Evolutionary conservation across 2,113 vertebrate genomes (phyloP).

Genomic region (Cacatua alba): DNA sequence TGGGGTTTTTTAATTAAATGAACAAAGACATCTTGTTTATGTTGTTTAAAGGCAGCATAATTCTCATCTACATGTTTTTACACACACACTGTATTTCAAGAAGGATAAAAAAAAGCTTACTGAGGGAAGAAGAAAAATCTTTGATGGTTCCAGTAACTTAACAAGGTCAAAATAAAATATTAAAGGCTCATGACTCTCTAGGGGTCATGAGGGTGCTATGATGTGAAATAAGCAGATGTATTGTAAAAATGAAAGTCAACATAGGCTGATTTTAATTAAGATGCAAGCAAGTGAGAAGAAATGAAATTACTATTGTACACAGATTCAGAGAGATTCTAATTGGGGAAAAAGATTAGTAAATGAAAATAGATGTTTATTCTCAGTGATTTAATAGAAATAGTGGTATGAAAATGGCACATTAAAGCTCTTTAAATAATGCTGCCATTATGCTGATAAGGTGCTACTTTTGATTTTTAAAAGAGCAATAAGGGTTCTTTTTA

Average conservation of each 20-base stretch:
- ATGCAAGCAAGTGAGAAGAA: constrained; percentile 57
- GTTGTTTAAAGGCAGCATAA: not conserved
- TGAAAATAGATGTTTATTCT: constrained; percentile 50
- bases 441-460: constrained; percentile 56
- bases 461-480: constrained; percentile 35
- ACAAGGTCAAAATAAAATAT: constrained; percentile 71
- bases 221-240: constrained; percentile 58
- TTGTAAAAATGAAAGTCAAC: constrained; percentile 55
- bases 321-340: constrained; percentile 44
- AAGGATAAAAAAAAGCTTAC: not conserved
- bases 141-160: constrained; percentile 52
- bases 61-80: constrained; percentile 21
- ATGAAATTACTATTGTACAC: constrained; percentile 32
- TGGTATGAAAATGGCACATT: not conserved
- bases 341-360: constrained; percentile 47
- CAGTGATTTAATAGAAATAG: constrained; percentile 4
- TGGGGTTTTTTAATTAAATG: not conserved
- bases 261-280: constrained; percentile 70
- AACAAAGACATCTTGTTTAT: not conserved
- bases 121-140: constrained; percentile 45
- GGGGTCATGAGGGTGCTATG: constrained; percentile 55
- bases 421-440: constrained; percentile 32
- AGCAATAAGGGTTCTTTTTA: not conserved
- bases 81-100: not conserved
- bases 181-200: constrained; percentile 28